Evolutionary conservation across 2,888 invertebrate species (phyloP), one percentile per base, ranked within the genome.

Genomic region (Sarcophaga carnaria): DNA sequence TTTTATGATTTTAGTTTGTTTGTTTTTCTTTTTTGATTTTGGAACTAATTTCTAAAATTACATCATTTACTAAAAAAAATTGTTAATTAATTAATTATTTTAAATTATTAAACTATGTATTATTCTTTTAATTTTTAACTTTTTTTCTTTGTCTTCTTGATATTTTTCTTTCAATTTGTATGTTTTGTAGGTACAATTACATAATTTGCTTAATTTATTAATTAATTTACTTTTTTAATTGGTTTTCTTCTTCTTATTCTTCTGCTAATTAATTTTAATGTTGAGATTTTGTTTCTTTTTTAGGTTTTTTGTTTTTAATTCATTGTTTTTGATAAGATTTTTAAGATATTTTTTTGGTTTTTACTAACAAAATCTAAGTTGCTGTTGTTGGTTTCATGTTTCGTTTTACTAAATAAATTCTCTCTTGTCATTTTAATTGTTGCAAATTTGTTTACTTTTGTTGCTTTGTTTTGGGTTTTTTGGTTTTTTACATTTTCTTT

Each of bases 181-280:
- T 62, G 79, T 86, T 49, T 81, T 86, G 84, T 84, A 84, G 87
- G 87, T 87, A 87, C 87, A 87, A 87, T 87, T 87, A 87, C 81
- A 87, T 84, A 84, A 75, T 83, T 81, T 81, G 54, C 75, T 84
- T 83, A 75, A 84, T 70, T 54, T 47, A 70, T 66, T 67, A 20
- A 10, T 62, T 62, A 62, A 62, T 62, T 62, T 54, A 17, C 14
- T 62, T 62, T 20, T 20, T 83, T 72, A 71, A 77, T 82, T 37
- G 37, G 37, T 2, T 37, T 27, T 27, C 25, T 25, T 25, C 25
- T 27, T 8, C 8, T 37, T 37, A 10, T 10, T 37, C 8, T 37
- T 37, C 8, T 37, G 8, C 37, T 37, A 10, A 37, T 37, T 37
- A 37, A 37, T 37, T 37, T 10, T 37, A 37, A 37, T 37, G 3